These are phyloP conservation scores for Cyanoliseus patagonus DNA, from an alignment of 2,113 vertebrate genomes.

Conservation along the genomic window DNA sequence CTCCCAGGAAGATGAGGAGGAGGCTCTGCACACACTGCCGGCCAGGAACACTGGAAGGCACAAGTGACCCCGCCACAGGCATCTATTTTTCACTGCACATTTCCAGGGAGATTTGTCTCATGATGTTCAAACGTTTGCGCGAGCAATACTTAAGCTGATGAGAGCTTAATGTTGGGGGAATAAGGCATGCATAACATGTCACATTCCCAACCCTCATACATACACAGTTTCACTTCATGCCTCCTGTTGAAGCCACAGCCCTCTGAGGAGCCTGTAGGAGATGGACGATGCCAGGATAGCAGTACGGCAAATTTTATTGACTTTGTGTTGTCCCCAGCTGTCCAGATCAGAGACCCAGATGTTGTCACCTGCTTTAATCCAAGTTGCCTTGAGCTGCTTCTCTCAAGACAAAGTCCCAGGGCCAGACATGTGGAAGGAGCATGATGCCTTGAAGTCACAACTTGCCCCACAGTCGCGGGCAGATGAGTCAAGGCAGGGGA, in stretches of 20 bases:
- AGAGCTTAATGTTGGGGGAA: neutral
- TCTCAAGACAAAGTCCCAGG: rapidly evolving
- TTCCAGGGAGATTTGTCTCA: neutral
- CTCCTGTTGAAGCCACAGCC: neutral
- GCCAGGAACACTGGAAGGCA: neutral
- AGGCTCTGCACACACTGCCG: neutral
- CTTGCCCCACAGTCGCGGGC: rapidly evolving
- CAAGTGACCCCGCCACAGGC: neutral
- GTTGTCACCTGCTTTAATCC: neutral
- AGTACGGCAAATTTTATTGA: neutral
- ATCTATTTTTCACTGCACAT: neutral
- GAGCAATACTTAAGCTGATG: neutral
- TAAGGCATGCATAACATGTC: neutral
- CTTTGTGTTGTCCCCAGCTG: neutral
- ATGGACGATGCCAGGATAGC: neutral
- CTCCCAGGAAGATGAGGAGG: neutral
- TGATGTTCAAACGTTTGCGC: neutral
- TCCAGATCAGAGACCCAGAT: neutral
- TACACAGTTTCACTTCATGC: neutral
- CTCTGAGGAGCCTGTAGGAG: neutral
- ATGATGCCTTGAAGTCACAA: rapidly evolving
- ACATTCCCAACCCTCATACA: neutral
- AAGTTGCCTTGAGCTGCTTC: neutral
- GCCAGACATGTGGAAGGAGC: neutral
- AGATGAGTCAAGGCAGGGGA: neutral